Percentiles rank a stretch among this genome's conserved stretches.
phyloP scores from a whole-genome alignment of 1,140 invertebrate genomes.

The Dinoponera quadriceps region DNA sequence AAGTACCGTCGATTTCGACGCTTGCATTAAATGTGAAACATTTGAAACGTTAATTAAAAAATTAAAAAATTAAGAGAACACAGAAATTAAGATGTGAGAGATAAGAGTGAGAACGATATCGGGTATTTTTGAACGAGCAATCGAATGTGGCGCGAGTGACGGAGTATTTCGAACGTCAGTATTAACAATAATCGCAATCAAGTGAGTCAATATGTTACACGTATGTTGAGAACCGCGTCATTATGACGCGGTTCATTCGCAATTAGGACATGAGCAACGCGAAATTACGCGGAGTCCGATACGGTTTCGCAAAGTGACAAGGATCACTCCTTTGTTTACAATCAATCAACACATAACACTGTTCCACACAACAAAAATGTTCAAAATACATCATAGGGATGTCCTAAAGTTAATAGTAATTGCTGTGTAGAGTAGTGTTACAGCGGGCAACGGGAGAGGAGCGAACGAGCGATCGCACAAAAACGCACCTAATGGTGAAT shows the following conservation, averaged over 20 bases:
- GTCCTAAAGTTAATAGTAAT: no score
- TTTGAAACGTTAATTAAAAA: neutral
- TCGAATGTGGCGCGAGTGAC: neutral
- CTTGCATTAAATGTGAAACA: neutral
- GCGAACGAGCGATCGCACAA: neutral
- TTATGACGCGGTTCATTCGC: neutral
- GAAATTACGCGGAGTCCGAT: neutral
- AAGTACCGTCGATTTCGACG: neutral
- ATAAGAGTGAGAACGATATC: neutral
- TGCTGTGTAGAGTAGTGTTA: no score
- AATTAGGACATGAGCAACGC: neutral
- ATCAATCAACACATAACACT: no score
- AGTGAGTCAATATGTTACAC: no score
- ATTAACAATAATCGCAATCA: neutral
- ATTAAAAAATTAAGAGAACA: neutral
- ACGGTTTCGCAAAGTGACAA: neutral
- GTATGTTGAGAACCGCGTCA: neutral
- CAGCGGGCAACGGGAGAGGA: neutral
- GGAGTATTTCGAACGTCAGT: neutral
- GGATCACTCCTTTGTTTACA: slow-evolving; percentile 15
- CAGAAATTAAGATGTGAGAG: neutral
- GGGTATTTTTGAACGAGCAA: neutral
- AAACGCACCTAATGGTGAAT: neutral
- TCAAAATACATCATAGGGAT: no score
- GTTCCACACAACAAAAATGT: no score